Evolutionary conservation across 2,113 vertebrate genomes (phyloP), one percentile per base, ranked within the genome.

Genomic region (Megatriorchis doriae): DNA sequence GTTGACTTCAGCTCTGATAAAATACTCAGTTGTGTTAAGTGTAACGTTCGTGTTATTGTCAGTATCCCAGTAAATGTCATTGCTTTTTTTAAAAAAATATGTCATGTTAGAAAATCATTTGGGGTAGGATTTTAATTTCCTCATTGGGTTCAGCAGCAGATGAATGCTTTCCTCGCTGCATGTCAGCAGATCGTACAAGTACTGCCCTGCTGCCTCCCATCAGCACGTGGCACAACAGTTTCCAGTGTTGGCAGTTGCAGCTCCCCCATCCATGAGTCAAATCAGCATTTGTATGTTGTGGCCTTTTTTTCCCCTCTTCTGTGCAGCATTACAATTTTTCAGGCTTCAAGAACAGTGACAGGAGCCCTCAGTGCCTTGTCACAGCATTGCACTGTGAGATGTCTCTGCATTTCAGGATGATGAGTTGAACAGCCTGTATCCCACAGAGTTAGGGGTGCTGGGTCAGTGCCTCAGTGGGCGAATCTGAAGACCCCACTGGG

Each of bases 1-100:
- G 53, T 45, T 92, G 72, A 91, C 86, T 94, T 93, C 88, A 95
- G 85, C 62, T 90, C 85, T 42, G 40, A 88, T 11, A 72, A 59
- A 83, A 81, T 20, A 53, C 75, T 84, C 3, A 1, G 31, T 34
- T 80, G 36, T 63, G 52, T 68, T 73, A 29, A 29, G 42, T 50
- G 86, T 34, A 85, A 52, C 0, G 0, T 34, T 87, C 73, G 5
- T 50, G 52, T 52, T 88, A 18, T 50, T 82, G 86, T 91, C 87
- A 72, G 53, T 16, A 20, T 0, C 52, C 88, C 82, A 90, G 94
- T 34, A 72, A 91, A 96, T 74, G 90, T 95, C 93, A 86, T 66
- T 25, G 90, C 48, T 17, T 68, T 88, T 81, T 48, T 56, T 77
- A 68, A 20, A 38, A 17, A 71, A 93, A 87, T 38, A 47, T 66